Evolutionary conservation across 2,888 invertebrate species (phyloP).

Genomic region (Spatulosminthurus flaviceps): DNA sequence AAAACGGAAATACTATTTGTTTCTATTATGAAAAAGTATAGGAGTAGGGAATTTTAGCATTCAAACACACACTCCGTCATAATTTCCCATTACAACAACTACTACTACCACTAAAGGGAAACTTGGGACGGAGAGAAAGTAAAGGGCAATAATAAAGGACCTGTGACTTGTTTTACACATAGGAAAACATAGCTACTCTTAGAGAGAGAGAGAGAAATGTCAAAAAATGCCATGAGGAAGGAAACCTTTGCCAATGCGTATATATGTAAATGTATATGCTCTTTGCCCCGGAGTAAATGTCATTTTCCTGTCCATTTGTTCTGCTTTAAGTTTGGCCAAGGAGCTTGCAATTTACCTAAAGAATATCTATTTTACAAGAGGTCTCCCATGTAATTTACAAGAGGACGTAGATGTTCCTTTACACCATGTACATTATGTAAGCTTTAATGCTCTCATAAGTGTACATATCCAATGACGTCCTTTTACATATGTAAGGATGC

Average conservation of each 20-base stretch:
- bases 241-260: not conserved
- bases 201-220: not conserved
- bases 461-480: no score
- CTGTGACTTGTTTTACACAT: no score
- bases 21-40: not conserved
- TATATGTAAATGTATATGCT: not conserved
- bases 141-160: not conserved
- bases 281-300: not conserved
- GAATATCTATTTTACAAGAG: not conserved
- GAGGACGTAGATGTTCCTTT: no score
- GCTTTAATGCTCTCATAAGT: no score
- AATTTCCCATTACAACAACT: not conserved
- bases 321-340: not conserved
- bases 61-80: not conserved
- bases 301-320: conserved; percentile 9
- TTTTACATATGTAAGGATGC: no score
- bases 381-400: no score
- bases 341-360: not conserved
- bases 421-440: no score
- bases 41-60: no score
- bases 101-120: no score
- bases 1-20: not conserved
- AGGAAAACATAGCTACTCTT: no score
- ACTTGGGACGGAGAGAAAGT: not conserved
- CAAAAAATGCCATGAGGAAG: not conserved